Conservation (phyloP, 1,140 invertebrate species). For the Lanistes nyassanus region DNA sequence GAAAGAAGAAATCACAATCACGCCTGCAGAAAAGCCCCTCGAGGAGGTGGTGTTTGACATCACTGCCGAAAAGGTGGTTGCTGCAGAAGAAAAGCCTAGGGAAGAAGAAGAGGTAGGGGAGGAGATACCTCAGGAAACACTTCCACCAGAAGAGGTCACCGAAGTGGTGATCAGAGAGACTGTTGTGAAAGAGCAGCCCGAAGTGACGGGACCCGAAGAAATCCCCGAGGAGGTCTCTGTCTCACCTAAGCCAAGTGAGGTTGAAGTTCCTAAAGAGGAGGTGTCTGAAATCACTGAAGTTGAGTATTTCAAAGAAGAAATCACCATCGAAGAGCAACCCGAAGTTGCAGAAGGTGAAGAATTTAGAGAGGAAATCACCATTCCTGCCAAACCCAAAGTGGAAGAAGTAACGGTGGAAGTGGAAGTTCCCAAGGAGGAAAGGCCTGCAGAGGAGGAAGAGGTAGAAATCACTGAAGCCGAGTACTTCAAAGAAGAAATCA, state of each 20-base stretch:
- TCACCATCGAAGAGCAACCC: constrained; percentile 11
- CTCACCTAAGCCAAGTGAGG: constrained; percentile 14
- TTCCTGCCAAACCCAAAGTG: constrained; percentile 4
- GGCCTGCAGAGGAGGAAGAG: constrained; percentile 16
- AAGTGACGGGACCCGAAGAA: constrained; percentile 6
- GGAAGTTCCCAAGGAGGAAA: constrained; percentile 16
- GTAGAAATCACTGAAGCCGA: constrained; percentile 30
- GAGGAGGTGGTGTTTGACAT: not conserved
- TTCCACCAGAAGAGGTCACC: not conserved
- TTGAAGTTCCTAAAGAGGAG: constrained; percentile 8
- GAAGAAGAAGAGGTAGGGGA: constrained; percentile 17
- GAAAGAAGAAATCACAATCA: constrained; percentile 12
- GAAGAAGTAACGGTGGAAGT: constrained; percentile 15
- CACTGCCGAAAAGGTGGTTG: not conserved
- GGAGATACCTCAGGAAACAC: not conserved
- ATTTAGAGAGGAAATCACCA: constrained; percentile 25
- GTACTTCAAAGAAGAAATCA: constrained; percentile 31
- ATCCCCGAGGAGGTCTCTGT: constrained; percentile 19
- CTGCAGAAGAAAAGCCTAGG: not conserved
- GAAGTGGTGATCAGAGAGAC: constrained; percentile 7
- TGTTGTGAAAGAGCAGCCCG: constrained; percentile 6
- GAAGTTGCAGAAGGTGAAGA: constrained; percentile 9
- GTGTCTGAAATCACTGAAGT: constrained; percentile 5
- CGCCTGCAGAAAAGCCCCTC: no score
- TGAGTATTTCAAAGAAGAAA: constrained; percentile 11